Conservation (phyloP, 1,140 invertebrate genomes). For the Camponotus vicinus region DNA sequence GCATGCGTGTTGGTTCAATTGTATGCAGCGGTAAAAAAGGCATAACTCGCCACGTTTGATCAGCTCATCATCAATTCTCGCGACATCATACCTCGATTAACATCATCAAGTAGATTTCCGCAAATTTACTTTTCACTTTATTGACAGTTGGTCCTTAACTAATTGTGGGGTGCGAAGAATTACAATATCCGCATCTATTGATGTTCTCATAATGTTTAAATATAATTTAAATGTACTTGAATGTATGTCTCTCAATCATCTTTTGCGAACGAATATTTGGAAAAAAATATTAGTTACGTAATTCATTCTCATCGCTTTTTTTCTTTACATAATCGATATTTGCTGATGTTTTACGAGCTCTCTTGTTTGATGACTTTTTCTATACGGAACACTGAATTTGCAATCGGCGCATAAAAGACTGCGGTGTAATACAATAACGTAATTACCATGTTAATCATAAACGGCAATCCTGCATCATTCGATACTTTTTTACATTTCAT, state of each 20-base stretch:
- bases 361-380: too few species aligned
- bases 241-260: background rate
- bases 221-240: constrained; percentile 28
- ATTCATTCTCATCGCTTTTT: background rate
- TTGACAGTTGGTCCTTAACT: background rate
- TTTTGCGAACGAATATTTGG: background rate
- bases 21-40: background rate
- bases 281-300: constrained; percentile 12
- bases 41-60: background rate
- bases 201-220: background rate
- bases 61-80: background rate
- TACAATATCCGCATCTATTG: background rate
- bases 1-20: background rate
- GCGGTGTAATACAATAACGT: background rate
- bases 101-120: background rate
- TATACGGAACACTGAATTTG: background rate
- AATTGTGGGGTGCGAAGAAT: background rate
- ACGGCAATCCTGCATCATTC: background rate
- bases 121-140: background rate
- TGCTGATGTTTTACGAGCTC: too few species aligned
- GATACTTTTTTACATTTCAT: constrained; percentile 21
- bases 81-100: background rate
- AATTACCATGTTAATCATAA: background rate
- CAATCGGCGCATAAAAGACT: background rate
- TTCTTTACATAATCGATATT: background rate